A percentile compares a stretch with the other conserved stretches of the same genome.
Evolutionary conservation across 2,797 vertebrate species (phyloP).

Genomic region (Alectoris magna): DNA sequence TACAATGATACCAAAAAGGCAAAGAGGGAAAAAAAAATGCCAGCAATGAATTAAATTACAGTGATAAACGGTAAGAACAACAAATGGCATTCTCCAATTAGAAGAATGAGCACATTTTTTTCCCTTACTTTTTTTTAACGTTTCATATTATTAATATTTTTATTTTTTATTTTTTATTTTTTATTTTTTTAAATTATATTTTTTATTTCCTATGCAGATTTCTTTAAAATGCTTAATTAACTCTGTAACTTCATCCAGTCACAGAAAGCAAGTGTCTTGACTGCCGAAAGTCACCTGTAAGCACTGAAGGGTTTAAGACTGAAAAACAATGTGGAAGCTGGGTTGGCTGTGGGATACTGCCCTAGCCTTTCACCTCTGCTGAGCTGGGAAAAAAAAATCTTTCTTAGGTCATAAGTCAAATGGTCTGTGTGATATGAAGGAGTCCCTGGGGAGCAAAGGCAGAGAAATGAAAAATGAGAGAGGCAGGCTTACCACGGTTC

Average conservation of each 20-base stretch:
- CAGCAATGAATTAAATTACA: background rate
- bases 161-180: background rate
- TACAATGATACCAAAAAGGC: background rate
- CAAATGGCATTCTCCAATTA: background rate
- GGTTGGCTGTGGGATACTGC: slow-evolving; percentile 5
- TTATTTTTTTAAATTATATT: background rate
- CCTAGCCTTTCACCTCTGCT: slow-evolving; percentile 28
- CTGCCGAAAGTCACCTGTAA: background rate
- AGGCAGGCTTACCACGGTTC: background rate
- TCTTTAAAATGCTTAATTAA: background rate
- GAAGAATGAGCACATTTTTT: background rate
- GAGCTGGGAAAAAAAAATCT: background rate
- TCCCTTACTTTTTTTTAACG: background rate
- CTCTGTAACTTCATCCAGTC: background rate
- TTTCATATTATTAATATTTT: background rate
- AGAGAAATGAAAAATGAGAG: slow-evolving; percentile 28
- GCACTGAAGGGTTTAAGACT: background rate
- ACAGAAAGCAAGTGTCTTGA: background rate
- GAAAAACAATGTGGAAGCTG: background rate
- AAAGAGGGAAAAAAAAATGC: background rate
- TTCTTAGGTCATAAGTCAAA: slow-evolving; percentile 52
- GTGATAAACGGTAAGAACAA: background rate
- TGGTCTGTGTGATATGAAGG: background rate
- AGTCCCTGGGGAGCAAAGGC: background rate
- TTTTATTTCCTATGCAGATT: background rate